Conservation (phyloP, 2,113 vertebrate species). For the Calonectris borealis region DNA sequence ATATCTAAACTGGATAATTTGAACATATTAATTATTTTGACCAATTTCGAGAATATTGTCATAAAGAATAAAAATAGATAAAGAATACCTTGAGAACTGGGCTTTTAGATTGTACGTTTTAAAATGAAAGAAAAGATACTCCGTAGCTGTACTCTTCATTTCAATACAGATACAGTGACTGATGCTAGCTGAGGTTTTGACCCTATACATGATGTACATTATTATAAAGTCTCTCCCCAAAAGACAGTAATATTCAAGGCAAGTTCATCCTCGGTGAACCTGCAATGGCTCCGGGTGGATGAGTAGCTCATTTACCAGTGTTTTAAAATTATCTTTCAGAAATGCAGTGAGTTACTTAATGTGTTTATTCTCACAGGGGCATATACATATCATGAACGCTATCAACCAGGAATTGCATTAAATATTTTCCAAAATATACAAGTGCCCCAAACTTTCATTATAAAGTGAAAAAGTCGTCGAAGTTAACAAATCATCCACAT, state of each 20-base stretch:
- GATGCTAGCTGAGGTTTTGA: constrained; percentile 17
- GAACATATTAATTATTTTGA: neutral
- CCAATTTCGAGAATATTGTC: neutral
- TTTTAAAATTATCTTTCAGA: neutral
- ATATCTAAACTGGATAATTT: neutral
- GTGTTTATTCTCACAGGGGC: neutral
- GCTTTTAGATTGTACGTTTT: neutral
- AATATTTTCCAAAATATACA: neutral
- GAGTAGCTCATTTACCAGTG: neutral
- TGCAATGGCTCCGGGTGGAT: neutral
- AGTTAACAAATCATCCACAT: neutral
- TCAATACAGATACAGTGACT: neutral
- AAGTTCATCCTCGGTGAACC: neutral
- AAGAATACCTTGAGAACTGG: neutral
- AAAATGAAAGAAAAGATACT: neutral
- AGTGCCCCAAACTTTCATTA: neutral
- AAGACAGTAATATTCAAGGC: neutral
- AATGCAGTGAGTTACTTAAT: neutral
- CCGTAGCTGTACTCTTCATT: neutral
- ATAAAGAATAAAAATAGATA: neutral
- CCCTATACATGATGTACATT: neutral
- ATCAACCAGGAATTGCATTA: neutral
- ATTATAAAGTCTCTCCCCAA: neutral
- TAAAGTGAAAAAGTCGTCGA: neutral
- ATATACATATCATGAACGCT: neutral